Percentiles rank a stretch among this genome's conserved stretches.
Conservation (phyloP, 2,797 vertebrate genomes). For the Sebastes minor region DNA sequence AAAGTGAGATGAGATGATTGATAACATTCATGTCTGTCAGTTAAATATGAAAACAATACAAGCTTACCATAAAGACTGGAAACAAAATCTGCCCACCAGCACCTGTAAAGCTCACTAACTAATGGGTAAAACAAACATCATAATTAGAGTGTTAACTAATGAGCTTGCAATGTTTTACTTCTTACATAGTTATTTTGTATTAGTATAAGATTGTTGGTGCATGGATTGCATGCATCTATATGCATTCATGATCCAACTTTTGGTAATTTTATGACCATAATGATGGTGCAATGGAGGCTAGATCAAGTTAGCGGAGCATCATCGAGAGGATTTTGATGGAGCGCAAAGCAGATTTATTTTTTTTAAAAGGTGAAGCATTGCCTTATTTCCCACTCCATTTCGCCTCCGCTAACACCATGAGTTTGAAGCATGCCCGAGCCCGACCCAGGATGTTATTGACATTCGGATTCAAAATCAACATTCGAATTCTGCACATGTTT, state of each 20-base stretch:
- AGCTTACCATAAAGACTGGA: background rate
- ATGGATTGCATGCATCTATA: background rate
- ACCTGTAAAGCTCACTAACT: background rate
- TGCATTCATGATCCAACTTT: background rate
- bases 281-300: background rate
- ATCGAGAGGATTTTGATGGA: too few relatives aligned
- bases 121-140: background rate
- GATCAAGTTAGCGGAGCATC: fast-evolving
- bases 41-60: too few relatives aligned
- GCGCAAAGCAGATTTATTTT: too few relatives aligned
- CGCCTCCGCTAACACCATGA: too few relatives aligned
- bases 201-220: background rate
- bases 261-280: background rate
- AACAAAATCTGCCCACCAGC: too few relatives aligned
- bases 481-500: too few relatives aligned
- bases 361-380: too few relatives aligned
- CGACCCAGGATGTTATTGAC: background rate
- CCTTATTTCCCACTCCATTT: too few relatives aligned
- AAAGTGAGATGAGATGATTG: too few relatives aligned
- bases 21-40: too few relatives aligned
- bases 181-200: background rate
- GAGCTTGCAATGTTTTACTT: background rate
- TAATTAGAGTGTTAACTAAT: background rate
- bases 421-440: background rate
- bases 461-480: background rate